Percentiles rank a stretch among this genome's conserved stretches.
phyloP scores from a whole-genome alignment of 2,888 invertebrate species.

The Lasioglossum villosulum region DNA sequence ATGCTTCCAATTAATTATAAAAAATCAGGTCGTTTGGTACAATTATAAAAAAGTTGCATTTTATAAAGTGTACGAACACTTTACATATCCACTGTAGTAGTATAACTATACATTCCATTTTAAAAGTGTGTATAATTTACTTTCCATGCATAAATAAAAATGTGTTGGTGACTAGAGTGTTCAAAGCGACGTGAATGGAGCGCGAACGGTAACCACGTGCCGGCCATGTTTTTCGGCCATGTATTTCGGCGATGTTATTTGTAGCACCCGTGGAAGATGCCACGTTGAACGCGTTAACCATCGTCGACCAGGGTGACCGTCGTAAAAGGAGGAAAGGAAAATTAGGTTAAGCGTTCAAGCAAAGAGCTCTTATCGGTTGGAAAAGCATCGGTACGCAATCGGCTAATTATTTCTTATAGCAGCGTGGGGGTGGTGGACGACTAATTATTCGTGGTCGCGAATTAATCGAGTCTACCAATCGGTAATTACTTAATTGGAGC shows the following conservation, averaged over 20 bases:
- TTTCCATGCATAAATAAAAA: too few relatives aligned
- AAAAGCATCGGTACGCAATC: conserved; percentile 47
- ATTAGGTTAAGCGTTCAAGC: conserved; percentile 28
- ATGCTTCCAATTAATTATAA: too few relatives aligned
- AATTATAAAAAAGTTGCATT: too few relatives aligned
- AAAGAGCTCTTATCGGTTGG: not conserved
- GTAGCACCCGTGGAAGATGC: too few relatives aligned
- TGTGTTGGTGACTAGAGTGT: too few relatives aligned
- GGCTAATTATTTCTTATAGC: conserved; percentile 47
- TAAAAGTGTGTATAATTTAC: too few relatives aligned
- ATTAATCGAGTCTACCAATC: conserved; percentile 73
- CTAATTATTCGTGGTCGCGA: conserved; percentile 77
- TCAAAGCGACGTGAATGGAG: not conserved
- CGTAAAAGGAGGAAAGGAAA: not conserved
- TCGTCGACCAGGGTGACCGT: not conserved
- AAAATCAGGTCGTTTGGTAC: too few relatives aligned
- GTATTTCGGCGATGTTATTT: too few relatives aligned
- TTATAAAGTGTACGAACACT: too few relatives aligned
- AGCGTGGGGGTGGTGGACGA: conserved; percentile 15
- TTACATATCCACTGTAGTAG: too few relatives aligned
- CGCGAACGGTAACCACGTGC: not conserved
- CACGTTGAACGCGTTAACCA: not conserved
- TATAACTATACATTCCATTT: too few relatives aligned
- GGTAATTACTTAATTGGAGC: conserved; percentile 77
- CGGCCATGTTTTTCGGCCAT: too few relatives aligned